Conservation (phyloP, 1,140 invertebrate genomes). For the Nebria ingens region DNA sequence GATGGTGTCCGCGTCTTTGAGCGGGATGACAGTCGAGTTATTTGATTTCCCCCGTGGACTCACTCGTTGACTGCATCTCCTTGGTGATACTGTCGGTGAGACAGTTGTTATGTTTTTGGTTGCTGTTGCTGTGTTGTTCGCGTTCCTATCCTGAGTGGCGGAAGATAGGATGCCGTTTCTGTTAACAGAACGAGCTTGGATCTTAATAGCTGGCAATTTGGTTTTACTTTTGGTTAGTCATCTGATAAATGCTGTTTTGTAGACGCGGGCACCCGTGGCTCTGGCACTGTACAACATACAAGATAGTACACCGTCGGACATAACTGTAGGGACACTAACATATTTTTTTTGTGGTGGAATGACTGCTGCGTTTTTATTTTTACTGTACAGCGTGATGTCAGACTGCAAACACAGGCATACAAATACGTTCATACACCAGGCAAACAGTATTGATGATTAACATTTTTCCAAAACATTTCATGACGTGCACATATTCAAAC, state of each 20-base stretch:
- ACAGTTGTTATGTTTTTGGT: background rate
- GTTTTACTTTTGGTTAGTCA: background rate
- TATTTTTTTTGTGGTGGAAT: background rate
- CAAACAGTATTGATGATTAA: too few relatives aligned
- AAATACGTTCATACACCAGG: too few relatives aligned
- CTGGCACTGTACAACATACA: conserved; percentile 2
- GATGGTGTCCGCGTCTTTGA: background rate
- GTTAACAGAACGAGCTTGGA: conserved; percentile 23
- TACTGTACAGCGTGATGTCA: too few relatives aligned
- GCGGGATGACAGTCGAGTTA: background rate
- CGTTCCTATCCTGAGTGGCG: background rate
- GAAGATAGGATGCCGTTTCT: conserved; percentile 21
- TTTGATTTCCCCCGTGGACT: background rate
- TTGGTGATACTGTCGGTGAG: background rate
- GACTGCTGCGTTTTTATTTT: too few relatives aligned
- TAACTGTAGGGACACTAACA: background rate
- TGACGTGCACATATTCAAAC: too few relatives aligned
- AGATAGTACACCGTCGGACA: background rate
- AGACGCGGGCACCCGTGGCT: background rate
- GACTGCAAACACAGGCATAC: too few relatives aligned
- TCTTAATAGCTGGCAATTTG: background rate
- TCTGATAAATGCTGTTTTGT: background rate
- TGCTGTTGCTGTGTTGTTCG: background rate
- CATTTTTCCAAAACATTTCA: too few relatives aligned
- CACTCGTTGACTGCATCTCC: background rate